A percentile compares a stretch with the other conserved stretches of the same genome.
phyloP scores from a whole-genome alignment of 2,888 invertebrate species.

The Hydraecia micacea region DNA sequence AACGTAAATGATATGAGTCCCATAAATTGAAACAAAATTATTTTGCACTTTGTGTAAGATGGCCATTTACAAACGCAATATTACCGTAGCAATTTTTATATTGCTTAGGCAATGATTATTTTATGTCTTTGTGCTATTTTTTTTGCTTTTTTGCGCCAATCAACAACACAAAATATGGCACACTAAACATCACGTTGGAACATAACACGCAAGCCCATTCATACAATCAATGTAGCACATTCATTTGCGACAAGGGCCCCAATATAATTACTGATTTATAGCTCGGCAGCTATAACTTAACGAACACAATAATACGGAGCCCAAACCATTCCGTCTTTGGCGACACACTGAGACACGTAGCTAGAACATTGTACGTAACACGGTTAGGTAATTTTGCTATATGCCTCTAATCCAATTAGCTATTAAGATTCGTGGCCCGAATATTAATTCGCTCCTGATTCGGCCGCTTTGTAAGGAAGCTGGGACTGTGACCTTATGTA shows the following conservation, averaged over 20 bases:
- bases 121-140: slow-evolving; percentile 3
- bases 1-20: slow-evolving; percentile 38
- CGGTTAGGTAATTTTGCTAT: slow-evolving; percentile 89
- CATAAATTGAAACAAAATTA: slow-evolving; percentile 31
- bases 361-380: slow-evolving; percentile 85
- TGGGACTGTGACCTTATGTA: slow-evolving; percentile 81
- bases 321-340: slow-evolving; percentile 63
- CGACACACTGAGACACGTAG: slow-evolving; percentile 80
- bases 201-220: slow-evolving; percentile 69
- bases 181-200: slow-evolving; percentile 52
- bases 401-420: slow-evolving; percentile 90
- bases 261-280: slow-evolving; percentile 86
- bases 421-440: slow-evolving; percentile 89
- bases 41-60: slow-evolving; percentile 14
- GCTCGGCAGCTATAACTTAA: slow-evolving; percentile 77
- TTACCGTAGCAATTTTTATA: not conserved
- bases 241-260: slow-evolving; percentile 77
- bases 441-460: slow-evolving; percentile 87
- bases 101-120: not conserved
- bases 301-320: slow-evolving; percentile 78
- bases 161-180: slow-evolving; percentile 52
- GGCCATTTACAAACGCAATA: not conserved
- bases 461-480: slow-evolving; percentile 82
- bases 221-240: slow-evolving; percentile 71
- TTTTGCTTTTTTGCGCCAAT: slow-evolving; percentile 36